Percentiles rank a stretch among this genome's conserved stretches.
Conservation (phyloP, 2,113 vertebrate species). For the Monopterus albus region DNA sequence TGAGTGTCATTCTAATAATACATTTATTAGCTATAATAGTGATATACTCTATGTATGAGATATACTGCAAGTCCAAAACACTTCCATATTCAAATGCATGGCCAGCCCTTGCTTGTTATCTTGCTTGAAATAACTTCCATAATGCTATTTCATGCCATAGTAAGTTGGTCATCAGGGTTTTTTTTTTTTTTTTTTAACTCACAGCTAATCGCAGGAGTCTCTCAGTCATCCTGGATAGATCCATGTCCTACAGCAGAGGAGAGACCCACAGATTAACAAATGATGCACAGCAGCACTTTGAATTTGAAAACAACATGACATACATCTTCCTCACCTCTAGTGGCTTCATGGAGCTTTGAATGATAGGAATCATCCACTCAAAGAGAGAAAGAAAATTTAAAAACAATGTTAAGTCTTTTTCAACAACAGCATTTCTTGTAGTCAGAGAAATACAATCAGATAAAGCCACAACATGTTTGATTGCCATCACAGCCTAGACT, state of each 20-base stretch:
- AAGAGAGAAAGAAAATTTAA: slow-evolving; percentile 1
- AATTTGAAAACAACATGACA: neutral
- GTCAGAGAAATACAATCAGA: no score
- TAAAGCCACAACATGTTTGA: no score
- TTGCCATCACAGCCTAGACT: no score
- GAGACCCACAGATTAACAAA: neutral
- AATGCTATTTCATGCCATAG: no score
- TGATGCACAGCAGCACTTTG: neutral
- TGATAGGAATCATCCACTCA: slow-evolving; percentile 94
- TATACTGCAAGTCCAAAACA: no score
- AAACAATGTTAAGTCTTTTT: neutral
- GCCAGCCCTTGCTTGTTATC: no score
- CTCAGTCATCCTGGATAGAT: slow-evolving; percentile 90
- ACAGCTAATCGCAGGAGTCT: slow-evolving; percentile 92
- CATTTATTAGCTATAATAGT: no score
- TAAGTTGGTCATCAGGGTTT: neutral
- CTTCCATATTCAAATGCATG: no score
- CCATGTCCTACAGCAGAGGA: slow-evolving; percentile 86
- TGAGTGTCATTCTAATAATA: no score
- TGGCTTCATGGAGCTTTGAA: slow-evolving; percentile 94
- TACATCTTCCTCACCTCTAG: slow-evolving; percentile 84
- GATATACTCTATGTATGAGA: no score
- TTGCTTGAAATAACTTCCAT: no score
- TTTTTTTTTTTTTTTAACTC: slow-evolving; percentile 70
- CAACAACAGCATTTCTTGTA: no score